Evolutionary conservation across 1,140 invertebrate species (phyloP), one percentile per base, ranked within the genome.

Genomic region (Eumaeus atala): DNA sequence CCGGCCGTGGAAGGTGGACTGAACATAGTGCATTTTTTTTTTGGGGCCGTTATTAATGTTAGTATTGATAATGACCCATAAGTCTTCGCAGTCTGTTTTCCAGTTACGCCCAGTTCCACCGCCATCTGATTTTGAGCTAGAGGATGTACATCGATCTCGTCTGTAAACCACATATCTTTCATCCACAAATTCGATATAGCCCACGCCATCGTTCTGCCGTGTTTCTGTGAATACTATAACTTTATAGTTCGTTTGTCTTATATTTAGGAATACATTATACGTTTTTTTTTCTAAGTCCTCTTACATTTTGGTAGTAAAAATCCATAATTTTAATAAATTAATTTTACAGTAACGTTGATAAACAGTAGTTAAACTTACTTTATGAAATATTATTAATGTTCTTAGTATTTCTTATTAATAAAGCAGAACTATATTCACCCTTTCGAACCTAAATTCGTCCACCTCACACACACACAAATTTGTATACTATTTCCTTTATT

Each of bases 401-500:
- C n/a, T n/a, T n/a, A n/a, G n/a, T n/a, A n/a, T n/a, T n/a, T n/a
- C n/a, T n/a, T n/a, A n/a, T n/a, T n/a, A n/a, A n/a, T n/a, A n/a
- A 16, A 55, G 40, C 11, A 62, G 58, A 28, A 17, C 42, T 16
- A 12, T 12, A 36, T 4, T 62, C 51, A 9, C 44, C 37, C 16
- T 62, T 63, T 17, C 53, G 42, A 10, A 59, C 44, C 33, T 55
- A 59, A 50, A 42, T 42, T 0, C 16, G 40, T 42, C 40, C 40
- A 9, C 16, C 40, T 42, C 40, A 16, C 5, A 42, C 54, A 54
- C 57, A 63, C 0, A 59, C 51, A 18, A 35, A 59, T 51, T 51
- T 59, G 16, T 58, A 60, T 9, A 49, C 44, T 10, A 54, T 33
- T 48, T 60, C 51, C 28, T 56, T 52, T 6, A 51, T 47, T 10